Base-by-base conservation (phyloP, 2,888 invertebrate genomes). In the Chymomyza procnemis region DNA sequence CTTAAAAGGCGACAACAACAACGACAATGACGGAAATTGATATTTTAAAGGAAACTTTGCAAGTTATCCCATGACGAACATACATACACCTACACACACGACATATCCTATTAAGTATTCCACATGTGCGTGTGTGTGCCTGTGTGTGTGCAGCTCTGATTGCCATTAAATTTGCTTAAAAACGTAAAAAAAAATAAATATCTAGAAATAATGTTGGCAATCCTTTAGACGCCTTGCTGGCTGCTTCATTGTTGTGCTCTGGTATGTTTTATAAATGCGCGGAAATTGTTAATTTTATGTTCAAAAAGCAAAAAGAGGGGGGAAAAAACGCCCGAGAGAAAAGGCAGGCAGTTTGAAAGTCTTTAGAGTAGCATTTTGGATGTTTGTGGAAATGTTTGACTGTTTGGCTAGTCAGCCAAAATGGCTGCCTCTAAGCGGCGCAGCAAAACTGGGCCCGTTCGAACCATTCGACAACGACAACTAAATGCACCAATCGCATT, bases 401-500 rank as follows among this genome's bases (percentile, higher is more conserved):
- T 8, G 14, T 16, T 47, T 41, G 52, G 71, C 61, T 66, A 19
- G 41, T 21, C 66, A 78, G 79, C 62, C 78, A 82, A 82, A 80
- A 81, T 83, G 84, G 82, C 85, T 67, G 82, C 54, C 54, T 19
- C 34, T 41, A 41, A 41, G 34, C 34, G 34, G 34, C 34, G 34
- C 3, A 41, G 12, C 34, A 12, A 41, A 41, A 41, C 34, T 41
- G 34, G 34, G 34, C 12, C 73, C 74, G 9, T 21, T 60, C 60
- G 14, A 21, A 50, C 61, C 14, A 46, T 67, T n/a, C 52, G 70
- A 67, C 67, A 69, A 65, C 50, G 67, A 66, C 73, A 83, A 76
- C 76, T 86, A 85, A 86, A 80, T 85, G 86, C 85, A 79, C 86
- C 86, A 86, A 85, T 85, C 82, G 83, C 82, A 85, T 85, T 84